Percentiles rank a stretch among this genome's conserved stretches.
Evolutionary conservation across 2,113 vertebrate genomes (phyloP).

Genomic region (Elachura formosa): DNA sequence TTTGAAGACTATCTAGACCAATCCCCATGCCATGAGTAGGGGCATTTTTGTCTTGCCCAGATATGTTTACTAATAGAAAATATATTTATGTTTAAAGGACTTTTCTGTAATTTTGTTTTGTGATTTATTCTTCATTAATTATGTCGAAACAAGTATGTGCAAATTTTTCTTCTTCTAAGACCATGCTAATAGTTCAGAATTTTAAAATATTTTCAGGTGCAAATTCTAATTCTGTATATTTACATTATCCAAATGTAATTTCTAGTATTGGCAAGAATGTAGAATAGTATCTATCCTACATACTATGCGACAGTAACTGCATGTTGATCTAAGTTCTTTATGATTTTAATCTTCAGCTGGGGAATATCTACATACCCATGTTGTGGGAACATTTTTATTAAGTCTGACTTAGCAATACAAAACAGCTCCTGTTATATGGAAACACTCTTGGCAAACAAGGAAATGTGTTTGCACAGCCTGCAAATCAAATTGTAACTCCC

Average conservation of each 20-base stretch:
- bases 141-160: background rate
- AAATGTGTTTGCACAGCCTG: background rate
- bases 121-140: background rate
- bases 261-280: background rate
- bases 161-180: background rate
- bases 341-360: background rate
- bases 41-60: background rate
- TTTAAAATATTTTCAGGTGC: background rate
- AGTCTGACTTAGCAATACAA: background rate
- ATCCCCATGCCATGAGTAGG: background rate
- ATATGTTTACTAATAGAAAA: background rate
- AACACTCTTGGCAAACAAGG: background rate
- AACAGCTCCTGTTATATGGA: background rate
- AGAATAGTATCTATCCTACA: background rate
- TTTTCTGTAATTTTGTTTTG: background rate
- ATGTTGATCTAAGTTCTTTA: background rate
- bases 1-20: background rate
- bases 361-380: background rate
- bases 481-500: background rate
- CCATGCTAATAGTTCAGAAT: background rate
- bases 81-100: background rate
- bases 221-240: background rate
- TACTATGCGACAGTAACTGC: background rate
- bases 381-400: background rate
- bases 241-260: background rate